Conservation (phyloP, 2,113 vertebrate genomes). For the Labeo rohita region DNA sequence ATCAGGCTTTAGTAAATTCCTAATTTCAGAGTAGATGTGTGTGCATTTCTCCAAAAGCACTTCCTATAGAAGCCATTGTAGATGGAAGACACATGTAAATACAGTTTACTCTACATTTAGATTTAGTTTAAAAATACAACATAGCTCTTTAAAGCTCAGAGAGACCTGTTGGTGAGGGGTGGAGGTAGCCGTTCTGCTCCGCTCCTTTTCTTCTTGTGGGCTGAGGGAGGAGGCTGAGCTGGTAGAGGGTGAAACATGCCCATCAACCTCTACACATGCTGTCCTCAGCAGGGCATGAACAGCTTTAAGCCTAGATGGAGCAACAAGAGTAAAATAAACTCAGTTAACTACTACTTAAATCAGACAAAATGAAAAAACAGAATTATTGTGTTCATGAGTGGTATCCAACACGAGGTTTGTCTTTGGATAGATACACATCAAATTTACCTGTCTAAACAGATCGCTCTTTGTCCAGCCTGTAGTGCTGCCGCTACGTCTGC, state of each 20-base stretch:
- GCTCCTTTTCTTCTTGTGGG: constrained; percentile 1
- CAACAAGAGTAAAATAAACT: not conserved
- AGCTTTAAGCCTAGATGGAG: constrained; percentile 49
- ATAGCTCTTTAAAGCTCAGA: not conserved
- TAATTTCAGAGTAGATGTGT: constrained; percentile 78
- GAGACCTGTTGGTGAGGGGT: constrained; percentile 36
- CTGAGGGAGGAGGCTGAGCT: constrained; percentile 3
- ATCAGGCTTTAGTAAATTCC: constrained; percentile 67
- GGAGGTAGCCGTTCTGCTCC: not conserved
- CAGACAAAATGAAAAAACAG: not conserved
- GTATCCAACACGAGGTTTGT: not conserved
- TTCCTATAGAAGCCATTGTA: constrained; percentile 47
- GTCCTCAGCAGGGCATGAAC: constrained; percentile 58
- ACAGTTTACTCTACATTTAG: not conserved
- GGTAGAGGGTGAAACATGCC: constrained; percentile 1
- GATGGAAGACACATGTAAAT: not conserved
- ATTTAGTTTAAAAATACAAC: not conserved
- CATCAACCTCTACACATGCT: constrained; percentile 39
- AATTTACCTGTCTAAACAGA: constrained; percentile 56
- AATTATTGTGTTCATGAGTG: not conserved
- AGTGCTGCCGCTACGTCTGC: constrained; percentile 33
- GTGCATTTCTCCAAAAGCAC: constrained; percentile 72
- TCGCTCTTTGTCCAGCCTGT: constrained; percentile 51
- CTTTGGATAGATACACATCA: not conserved
- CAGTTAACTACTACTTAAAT: not conserved